These are phyloP conservation scores for Gallinago nigripennis DNA, from an alignment of 2,797 vertebrate species.

Conservation along the genomic window DNA sequence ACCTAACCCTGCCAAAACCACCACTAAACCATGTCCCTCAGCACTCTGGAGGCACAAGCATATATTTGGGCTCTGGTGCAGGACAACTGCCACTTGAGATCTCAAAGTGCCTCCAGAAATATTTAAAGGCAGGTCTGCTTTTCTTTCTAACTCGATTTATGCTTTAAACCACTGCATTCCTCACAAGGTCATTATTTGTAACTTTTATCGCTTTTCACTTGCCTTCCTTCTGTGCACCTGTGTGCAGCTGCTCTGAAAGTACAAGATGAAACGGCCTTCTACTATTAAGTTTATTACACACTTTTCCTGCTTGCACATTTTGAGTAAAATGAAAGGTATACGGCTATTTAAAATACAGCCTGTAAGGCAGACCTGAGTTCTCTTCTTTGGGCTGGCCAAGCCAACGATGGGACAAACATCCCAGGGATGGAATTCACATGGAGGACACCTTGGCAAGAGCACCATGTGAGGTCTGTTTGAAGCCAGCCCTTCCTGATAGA, in stretches of 20 bases:
- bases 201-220: background rate
- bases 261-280: background rate
- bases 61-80: background rate
- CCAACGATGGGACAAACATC: rapidly evolving
- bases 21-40: background rate
- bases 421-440: background rate
- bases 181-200: background rate
- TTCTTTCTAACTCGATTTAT: background rate
- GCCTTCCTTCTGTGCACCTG: background rate
- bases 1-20: background rate
- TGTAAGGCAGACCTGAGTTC: background rate
- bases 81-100: background rate
- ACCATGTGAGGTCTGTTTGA: rapidly evolving
- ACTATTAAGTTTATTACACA: background rate
- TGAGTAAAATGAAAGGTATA: background rate
- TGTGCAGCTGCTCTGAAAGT: background rate
- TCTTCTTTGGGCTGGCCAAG: background rate
- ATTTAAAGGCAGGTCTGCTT: background rate
- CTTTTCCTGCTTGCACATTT: background rate
- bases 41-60: background rate
- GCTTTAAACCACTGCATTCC: background rate
- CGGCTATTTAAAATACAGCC: background rate
- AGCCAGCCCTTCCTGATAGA: background rate
- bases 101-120: background rate
- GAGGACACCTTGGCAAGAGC: background rate